Percentiles rank a stretch among this genome's conserved stretches.
These are phyloP conservation scores for Rhincodon typus DNA, from an alignment of 2,797 vertebrate species.

Conservation along the genomic window DNA sequence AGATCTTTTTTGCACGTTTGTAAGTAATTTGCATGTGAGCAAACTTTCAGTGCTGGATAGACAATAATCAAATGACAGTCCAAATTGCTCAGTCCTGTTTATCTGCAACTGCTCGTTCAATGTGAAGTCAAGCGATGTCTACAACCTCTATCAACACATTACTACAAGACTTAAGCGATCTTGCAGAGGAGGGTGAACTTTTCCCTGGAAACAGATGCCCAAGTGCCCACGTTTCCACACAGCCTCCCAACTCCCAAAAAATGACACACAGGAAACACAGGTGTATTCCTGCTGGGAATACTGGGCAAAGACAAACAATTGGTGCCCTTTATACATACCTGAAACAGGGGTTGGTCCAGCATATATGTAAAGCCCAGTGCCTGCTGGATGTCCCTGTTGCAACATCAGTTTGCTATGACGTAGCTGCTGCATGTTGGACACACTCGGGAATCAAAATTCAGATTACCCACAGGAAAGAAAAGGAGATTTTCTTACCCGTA, in stretches of 20 bases:
- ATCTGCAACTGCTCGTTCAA: background rate
- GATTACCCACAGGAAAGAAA: background rate
- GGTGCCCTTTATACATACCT: background rate
- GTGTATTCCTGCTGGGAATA: background rate
- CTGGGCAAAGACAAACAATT: background rate
- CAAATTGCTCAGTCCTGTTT: background rate
- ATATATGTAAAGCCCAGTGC: too few relatives aligned
- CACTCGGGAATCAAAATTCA: background rate
- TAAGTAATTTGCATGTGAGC: background rate
- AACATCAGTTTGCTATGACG: background rate
- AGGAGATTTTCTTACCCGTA: background rate
- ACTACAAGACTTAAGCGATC: background rate
- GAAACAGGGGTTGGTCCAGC: background rate
- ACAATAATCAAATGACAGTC: background rate
- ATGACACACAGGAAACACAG: background rate
- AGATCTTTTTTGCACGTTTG: background rate
- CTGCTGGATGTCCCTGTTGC: background rate
- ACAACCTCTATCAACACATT: background rate
- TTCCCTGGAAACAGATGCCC: background rate
- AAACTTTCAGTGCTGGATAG: background rate
- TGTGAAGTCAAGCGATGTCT: too few relatives aligned
- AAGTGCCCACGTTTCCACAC: background rate
- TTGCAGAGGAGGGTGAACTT: background rate
- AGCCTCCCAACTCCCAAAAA: background rate
- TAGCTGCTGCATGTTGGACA: background rate